A percentile compares a stretch with the other conserved stretches of the same genome.
phyloP scores from a whole-genome alignment of 1,140 invertebrate genomes.

The Palaemon carinicauda region DNA sequence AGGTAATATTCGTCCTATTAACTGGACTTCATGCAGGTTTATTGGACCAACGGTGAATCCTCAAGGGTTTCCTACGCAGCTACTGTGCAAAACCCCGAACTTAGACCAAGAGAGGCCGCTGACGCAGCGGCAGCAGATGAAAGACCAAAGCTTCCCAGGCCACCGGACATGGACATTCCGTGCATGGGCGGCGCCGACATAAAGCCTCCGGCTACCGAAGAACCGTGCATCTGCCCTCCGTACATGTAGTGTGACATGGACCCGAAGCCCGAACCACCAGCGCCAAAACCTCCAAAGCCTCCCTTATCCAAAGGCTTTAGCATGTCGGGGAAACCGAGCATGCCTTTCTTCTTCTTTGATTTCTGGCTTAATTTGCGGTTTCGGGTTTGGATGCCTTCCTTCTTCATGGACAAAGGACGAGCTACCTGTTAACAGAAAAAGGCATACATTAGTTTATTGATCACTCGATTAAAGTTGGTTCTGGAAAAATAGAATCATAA shows the following conservation, averaged over 20 bases:
- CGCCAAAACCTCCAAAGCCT: constrained; percentile 56
- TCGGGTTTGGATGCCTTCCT: constrained; percentile 97
- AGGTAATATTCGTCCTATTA: too few species aligned
- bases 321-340: constrained; percentile 68
- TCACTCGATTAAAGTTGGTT: too few species aligned
- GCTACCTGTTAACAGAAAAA: constrained; percentile 83
- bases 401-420: constrained; percentile 98
- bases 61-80: constrained; percentile 41
- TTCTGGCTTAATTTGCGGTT: constrained; percentile 95
- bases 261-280: constrained; percentile 59
- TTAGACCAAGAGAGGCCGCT: constrained; percentile 47
- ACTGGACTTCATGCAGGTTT: too few species aligned
- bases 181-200: constrained; percentile 64
- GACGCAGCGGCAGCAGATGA: constrained; percentile 40
- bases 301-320: constrained; percentile 71
- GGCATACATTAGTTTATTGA: too few species aligned
- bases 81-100: constrained; percentile 57
- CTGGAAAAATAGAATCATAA: too few species aligned
- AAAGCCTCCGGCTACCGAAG: constrained; percentile 62
- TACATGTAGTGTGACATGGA: constrained; percentile 66
- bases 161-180: constrained; percentile 58
- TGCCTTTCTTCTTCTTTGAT: constrained; percentile 87
- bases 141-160: constrained; percentile 45
- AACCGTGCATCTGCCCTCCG: constrained; percentile 64
- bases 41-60: too few species aligned